Conservation (phyloP, 2,113 vertebrate genomes). For the Tragulus kanchil region DNA sequence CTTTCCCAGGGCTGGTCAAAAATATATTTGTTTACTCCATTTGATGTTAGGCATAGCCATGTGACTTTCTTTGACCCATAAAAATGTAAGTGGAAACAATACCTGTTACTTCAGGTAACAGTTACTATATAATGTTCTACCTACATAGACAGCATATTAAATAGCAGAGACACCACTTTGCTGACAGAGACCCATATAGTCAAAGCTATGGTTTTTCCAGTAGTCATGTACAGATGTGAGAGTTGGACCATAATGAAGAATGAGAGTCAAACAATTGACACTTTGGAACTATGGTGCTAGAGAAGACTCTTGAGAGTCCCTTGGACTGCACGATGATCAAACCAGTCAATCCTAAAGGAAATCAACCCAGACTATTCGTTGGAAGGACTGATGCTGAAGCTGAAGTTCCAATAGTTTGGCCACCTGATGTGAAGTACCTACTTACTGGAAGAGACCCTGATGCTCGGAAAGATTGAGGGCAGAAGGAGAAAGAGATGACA, state of each 20-base stretch:
- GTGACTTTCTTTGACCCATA: neutral
- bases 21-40: neutral
- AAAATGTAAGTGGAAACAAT: neutral
- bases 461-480: neutral
- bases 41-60: neutral
- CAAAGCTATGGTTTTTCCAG: neutral
- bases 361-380: neutral
- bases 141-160: neutral
- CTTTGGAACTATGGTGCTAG: neutral
- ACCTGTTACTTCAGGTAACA: neutral
- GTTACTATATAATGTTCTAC: neutral
- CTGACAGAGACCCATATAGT: neutral
- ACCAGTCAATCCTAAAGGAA: neutral
- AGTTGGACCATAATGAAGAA: neutral
- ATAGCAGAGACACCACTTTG: neutral
- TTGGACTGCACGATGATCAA: neutral
- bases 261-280: neutral
- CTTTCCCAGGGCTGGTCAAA: neutral
- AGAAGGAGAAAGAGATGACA: neutral
- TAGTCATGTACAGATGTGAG: neutral
- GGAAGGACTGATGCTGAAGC: neutral
- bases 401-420: neutral
- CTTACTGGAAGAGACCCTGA: neutral
- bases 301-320: neutral
- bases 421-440: neutral